Evolutionary conservation across 2,888 invertebrate species (phyloP), one percentile per base, ranked within the genome.

Genomic region (Polyommatus iphigenia): DNA sequence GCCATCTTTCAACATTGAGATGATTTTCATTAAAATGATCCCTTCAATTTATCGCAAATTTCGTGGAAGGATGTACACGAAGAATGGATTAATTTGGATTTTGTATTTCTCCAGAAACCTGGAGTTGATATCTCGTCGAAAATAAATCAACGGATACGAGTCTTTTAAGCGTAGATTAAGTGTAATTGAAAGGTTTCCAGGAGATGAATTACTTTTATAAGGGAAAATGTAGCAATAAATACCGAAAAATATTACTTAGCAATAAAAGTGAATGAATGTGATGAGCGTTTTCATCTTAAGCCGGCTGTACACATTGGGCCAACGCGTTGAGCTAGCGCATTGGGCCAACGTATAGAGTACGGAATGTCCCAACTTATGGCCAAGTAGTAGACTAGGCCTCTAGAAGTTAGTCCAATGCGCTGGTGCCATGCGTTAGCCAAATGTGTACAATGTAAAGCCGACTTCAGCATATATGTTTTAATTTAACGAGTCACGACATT

Each of bases 151-250:
- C 20, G 24, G 3, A 18, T 67, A 7, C 29, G 3, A 67, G 29
- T 15, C 67, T 32, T 62, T 67, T 7, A 29, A 67, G 29, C 15
- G 29, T 6, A 67, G 13, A 67, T 67, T 67, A 29, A 29, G 15
- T 29, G 67, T 67, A 67, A 67, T 67, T 67, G 67, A 67, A 67
- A 67, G 15, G 15, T 67, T 67, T 67, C 18, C 67, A 29, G 20
- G 67, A 67, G 15, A 67, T 32, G 67, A 67, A 32, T 29, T 67
- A 67, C 8, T 59, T 59, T 59, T 59, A 8, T 10, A 20, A 62
- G 1, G 2, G 59, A n/a, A 59, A n/a, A 59, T 8, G 20, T 20
- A 15, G 8, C 13, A 0, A n/a, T 59, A 59, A 59, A 20, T 18
- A 54, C 4, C 5, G 5, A 18, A 54, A 54, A 54, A 54, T 18